Percentiles rank a stretch among this genome's conserved stretches.
Conservation (phyloP, 2,113 vertebrate species). For the Helogale parvula region DNA sequence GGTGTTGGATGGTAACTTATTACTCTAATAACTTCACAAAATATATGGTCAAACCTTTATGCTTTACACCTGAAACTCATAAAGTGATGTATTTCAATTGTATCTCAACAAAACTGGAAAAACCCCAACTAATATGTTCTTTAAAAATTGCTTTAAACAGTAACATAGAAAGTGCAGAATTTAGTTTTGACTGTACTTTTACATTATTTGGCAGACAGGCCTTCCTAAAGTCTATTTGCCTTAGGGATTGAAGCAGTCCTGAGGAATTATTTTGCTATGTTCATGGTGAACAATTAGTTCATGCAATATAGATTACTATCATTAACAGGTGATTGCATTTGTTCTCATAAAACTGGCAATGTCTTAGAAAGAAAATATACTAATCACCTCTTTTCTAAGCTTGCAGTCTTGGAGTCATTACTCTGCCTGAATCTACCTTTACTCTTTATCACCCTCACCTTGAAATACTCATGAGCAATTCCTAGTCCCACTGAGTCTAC, state of each 20-base stretch:
- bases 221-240: neutral
- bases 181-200: neutral
- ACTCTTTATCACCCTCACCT: neutral
- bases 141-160: neutral
- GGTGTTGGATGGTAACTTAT: neutral
- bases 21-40: neutral
- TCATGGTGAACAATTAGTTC: neutral
- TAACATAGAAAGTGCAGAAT: neutral
- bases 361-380: neutral
- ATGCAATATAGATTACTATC: neutral
- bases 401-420: neutral
- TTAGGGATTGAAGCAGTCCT: neutral
- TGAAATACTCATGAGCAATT: neutral
- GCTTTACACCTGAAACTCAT: neutral
- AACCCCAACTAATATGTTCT: neutral
- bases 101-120: neutral
- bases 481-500: neutral
- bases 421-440: neutral
- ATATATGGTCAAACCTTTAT: neutral
- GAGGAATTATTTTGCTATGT: neutral
- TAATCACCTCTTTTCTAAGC: neutral
- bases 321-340: neutral
- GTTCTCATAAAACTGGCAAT: neutral
- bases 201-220: neutral
- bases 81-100: neutral